phyloP scores from a whole-genome alignment of 2,797 vertebrate species.

The Perodicticus potto region DNA sequence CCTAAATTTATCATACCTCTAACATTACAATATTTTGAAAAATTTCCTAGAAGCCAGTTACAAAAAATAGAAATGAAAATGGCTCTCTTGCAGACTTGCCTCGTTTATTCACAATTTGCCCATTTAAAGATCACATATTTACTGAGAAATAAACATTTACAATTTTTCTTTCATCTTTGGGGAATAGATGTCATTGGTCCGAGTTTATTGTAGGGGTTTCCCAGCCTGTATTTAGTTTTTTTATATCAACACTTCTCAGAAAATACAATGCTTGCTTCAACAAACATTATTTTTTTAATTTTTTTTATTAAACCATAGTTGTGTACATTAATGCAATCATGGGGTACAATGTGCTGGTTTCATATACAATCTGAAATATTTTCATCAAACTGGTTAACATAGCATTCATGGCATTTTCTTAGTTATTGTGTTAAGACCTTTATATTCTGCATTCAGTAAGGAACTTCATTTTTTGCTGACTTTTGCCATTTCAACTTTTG shows the following conservation, averaged over 20 bases:
- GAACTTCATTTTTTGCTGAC: not conserved
- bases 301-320: too few species aligned
- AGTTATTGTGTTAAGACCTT: too few species aligned
- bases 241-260: not conserved
- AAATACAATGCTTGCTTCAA: not conserved
- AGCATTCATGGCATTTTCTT: too few species aligned
- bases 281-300: not conserved
- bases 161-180: not conserved
- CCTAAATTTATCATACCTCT: not conserved
- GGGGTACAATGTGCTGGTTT: too few species aligned
- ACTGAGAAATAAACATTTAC: not conserved
- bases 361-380: too few species aligned
- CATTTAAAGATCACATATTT: not conserved
- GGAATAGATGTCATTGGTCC: not conserved
- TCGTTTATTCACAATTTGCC: not conserved
- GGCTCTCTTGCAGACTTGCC: not conserved
- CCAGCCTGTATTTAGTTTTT: not conserved
- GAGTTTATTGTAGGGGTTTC: not conserved
- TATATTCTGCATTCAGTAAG: too few species aligned
- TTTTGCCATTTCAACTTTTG: not conserved
- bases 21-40: not conserved
- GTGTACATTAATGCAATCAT: too few species aligned
- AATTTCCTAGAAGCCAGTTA: not conserved
- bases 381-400: too few species aligned
- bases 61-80: not conserved